phyloP scores from a whole-genome alignment of 2,888 invertebrate species.

The Trichopria drosophilae region DNA sequence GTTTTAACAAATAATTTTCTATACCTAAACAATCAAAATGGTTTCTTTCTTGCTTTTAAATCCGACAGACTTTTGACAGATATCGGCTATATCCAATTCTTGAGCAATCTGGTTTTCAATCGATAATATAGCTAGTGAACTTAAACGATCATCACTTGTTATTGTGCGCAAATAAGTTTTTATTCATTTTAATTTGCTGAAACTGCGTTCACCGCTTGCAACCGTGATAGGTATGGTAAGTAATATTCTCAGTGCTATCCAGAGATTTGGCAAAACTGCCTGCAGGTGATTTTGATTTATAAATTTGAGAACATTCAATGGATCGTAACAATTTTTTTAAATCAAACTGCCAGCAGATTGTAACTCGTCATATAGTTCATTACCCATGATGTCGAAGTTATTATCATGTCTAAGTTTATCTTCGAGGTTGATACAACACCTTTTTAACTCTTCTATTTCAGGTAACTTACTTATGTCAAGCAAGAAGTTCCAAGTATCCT shows the following conservation, averaged over 20 bases:
- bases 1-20: too few relatives aligned
- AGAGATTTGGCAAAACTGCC: conserved; percentile 27
- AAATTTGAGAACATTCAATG: too few relatives aligned
- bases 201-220: conserved; percentile 30
- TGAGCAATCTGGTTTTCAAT: too few relatives aligned
- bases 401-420: conserved; percentile 25
- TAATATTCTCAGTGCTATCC: conserved; percentile 25
- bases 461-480: conserved; percentile 25
- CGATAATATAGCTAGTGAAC: too few relatives aligned
- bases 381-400: conserved; percentile 32
- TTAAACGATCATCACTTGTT: conserved; percentile 22
- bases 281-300: too few relatives aligned
- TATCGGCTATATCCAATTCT: too few relatives aligned
- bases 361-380: conserved; percentile 25
- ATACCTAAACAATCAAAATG: too few relatives aligned
- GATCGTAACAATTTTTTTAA: conserved; percentile 8
- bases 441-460: conserved; percentile 4
- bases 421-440: conserved; percentile 26
- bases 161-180: conserved; percentile 31
- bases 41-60: too few relatives aligned
- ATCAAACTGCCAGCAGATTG: conserved; percentile 6
- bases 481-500: conserved; percentile 27
- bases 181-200: conserved; percentile 29
- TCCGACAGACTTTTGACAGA: too few relatives aligned
- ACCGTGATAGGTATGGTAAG: conserved; percentile 30